Percentiles rank a stretch among this genome's conserved stretches.
Evolutionary conservation across 2,797 vertebrate genomes (phyloP).

Genomic region (Poeciliopsis paucimaculata): DNA sequence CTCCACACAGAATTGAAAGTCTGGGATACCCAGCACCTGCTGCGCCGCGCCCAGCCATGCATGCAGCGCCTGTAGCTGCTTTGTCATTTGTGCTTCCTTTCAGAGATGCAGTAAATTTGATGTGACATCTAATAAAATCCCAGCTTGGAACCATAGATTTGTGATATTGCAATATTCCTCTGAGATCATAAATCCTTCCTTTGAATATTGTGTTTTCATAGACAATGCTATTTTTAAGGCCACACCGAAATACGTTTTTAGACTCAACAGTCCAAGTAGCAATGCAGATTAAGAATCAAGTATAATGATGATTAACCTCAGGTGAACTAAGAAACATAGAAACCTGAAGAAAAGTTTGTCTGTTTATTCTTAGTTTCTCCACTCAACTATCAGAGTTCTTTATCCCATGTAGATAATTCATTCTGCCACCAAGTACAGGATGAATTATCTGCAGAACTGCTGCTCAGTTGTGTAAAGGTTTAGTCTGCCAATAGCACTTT

Average conservation of each 20-base stretch:
- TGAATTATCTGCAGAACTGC: too few relatives aligned
- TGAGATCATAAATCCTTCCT: constrained; percentile 19
- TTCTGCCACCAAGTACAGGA: not conserved
- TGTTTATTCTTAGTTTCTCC: not conserved
- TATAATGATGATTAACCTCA: not conserved
- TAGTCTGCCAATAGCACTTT: not conserved
- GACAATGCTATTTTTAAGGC: not conserved
- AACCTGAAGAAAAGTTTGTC: not conserved
- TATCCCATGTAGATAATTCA: not conserved
- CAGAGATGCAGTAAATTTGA: constrained; percentile 25
- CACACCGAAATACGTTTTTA: not conserved
- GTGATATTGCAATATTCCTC: constrained; percentile 5
- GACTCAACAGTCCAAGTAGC: not conserved
- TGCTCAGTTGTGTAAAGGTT: not conserved
- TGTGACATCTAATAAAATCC: constrained; percentile 20
- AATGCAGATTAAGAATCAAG: not conserved
- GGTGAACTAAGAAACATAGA: not conserved
- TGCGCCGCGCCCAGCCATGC: constrained; percentile 27
- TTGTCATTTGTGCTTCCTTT: constrained; percentile 37
- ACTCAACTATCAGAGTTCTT: not conserved
- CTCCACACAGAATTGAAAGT: constrained; percentile 25
- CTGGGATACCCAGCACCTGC: constrained; percentile 44
- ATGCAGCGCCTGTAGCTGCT: not conserved
- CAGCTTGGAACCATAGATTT: constrained; percentile 5
- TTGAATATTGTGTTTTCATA: not conserved